A percentile compares a stretch with the other conserved stretches of the same genome.
Conservation (phyloP, 2,113 vertebrate species). For the Ptilonorhynchus violaceus region DNA sequence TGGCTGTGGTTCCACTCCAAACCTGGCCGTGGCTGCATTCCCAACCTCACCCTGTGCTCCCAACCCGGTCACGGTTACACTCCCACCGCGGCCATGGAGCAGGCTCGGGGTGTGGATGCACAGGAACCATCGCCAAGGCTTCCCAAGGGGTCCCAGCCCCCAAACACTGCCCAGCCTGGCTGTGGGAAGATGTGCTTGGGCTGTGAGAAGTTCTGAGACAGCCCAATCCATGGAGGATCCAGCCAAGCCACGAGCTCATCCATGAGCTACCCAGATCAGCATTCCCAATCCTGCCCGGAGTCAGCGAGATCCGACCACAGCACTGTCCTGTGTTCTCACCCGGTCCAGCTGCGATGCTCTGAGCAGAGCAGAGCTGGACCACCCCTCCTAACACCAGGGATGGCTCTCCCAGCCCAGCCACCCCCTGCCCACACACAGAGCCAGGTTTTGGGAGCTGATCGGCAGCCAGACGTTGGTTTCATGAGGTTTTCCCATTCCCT, state of each 20-base stretch:
- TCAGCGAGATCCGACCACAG: background rate
- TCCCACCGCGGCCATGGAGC: background rate
- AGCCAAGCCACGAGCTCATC: background rate
- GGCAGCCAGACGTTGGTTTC: background rate
- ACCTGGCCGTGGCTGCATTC: background rate
- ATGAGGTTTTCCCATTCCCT: background rate
- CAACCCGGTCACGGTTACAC: too few species aligned
- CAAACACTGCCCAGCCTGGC: background rate
- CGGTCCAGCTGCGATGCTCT: background rate
- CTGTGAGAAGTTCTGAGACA: background rate
- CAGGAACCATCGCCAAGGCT: background rate
- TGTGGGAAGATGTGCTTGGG: background rate
- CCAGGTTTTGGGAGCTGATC: background rate
- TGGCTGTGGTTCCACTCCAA: accelerated
- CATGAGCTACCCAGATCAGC: background rate
- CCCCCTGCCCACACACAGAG: background rate
- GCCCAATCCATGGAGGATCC: background rate
- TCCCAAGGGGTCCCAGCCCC: background rate
- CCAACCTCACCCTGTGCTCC: background rate
- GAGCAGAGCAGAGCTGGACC: background rate
- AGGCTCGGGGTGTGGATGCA: background rate
- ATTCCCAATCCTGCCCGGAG: background rate
- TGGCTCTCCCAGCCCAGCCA: background rate
- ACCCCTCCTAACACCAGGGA: background rate
- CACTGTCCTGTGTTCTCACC: background rate